phyloP scores from a whole-genome alignment of 2,113 vertebrate genomes.

The human (Homo sapiens) region GRCh38 chr9:22540501-22541000 shows the following conservation, averaged over 20 bases:
- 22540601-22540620: background rate
- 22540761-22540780: no score
- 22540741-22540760: no score
- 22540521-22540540: background rate
- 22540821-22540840: no score
- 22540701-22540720: background rate
- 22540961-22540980: background rate
- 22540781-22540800: no score
- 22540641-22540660: background rate
- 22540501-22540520: background rate
- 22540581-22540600: background rate
- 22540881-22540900: no score
- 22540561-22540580: background rate
- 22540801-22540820: no score
- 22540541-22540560: background rate
- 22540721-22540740: background rate
- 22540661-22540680: background rate
- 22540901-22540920: no score
- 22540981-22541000: background rate
- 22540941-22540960: background rate
- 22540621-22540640: background rate
- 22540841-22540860: no score
- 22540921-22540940: background rate
- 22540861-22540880: no score
- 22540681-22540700: background rate